Conservation (phyloP, 2,797 vertebrate genomes). For the Acanthurus leucopareius region DNA sequence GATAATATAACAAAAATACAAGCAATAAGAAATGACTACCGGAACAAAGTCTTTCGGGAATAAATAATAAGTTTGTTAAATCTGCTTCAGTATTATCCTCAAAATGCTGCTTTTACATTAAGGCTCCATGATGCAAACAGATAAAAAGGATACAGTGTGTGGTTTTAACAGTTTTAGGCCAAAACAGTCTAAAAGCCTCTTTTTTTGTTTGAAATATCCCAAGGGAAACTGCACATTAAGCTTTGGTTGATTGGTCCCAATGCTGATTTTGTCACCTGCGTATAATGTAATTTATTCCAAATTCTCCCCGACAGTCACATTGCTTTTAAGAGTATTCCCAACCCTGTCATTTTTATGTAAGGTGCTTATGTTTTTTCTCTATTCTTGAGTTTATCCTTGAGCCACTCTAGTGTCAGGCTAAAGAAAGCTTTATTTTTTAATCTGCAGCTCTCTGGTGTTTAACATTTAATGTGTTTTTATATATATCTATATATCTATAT, state of each 20-base stretch:
- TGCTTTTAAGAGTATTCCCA: constrained; percentile 34
- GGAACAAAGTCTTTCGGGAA: neutral
- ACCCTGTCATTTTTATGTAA: constrained; percentile 20
- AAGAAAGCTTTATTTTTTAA: constrained; percentile 28
- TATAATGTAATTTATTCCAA: constrained; percentile 27
- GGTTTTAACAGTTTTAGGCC: neutral
- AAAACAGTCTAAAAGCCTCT: constrained; percentile 38
- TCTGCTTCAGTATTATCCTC: neutral
- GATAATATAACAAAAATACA: neutral
- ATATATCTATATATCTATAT: constrained; percentile 53
- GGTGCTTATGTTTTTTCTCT: constrained; percentile 7
- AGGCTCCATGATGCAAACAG: constrained; percentile 3
- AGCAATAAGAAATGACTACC: constrained; percentile 13
- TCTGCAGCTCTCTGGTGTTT: constrained; percentile 37
- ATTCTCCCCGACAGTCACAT: constrained; percentile 23
- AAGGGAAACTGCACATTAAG: constrained; percentile 37
- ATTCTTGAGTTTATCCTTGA: constrained; percentile 28
- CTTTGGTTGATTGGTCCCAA: constrained; percentile 30
- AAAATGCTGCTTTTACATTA: neutral
- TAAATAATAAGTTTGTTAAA: neutral
- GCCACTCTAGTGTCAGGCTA: neutral
- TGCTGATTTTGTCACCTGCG: constrained; percentile 32
- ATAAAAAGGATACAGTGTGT: neutral
- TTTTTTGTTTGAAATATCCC: constrained; percentile 20
- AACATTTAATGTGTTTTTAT: constrained; percentile 49